A percentile compares a stretch with the other conserved stretches of the same genome.
Conservation (phyloP, 2,888 invertebrate genomes). For the Leptinotarsa juncta region DNA sequence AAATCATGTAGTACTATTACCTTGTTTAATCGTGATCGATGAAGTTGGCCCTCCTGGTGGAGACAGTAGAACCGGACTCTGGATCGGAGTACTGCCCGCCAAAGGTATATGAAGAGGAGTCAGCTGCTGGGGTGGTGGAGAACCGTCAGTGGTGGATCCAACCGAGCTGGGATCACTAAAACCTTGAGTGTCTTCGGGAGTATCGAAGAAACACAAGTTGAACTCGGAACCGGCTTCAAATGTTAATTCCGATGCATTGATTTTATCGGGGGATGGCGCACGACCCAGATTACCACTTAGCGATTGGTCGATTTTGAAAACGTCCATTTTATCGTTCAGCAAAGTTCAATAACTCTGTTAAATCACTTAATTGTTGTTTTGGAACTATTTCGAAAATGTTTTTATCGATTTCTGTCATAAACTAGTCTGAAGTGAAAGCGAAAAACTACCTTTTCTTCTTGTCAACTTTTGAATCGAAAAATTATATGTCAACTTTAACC, state of each 20-base stretch:
- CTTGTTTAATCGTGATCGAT: conserved; percentile 61
- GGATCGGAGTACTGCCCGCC: conserved; percentile 56
- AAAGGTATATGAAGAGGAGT: conserved; percentile 56
- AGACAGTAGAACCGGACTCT: conserved; percentile 55
- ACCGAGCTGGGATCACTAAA: conserved; percentile 78
- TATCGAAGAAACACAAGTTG: conserved; percentile 84
- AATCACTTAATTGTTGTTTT: background rate
- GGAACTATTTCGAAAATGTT: background rate
- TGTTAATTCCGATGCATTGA: conserved; percentile 72
- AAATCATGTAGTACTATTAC: conserved; percentile 51
- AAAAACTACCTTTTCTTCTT: too few species aligned
- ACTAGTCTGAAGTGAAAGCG: too few species aligned
- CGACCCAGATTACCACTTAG: conserved; percentile 73
- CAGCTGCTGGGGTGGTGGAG: conserved; percentile 61
- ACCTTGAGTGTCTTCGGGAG: conserved; percentile 75
- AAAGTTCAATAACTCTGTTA: conserved; percentile 30
- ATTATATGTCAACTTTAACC: too few species aligned
- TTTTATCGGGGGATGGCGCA: conserved; percentile 72
- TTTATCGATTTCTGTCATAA: background rate
- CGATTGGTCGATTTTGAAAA: conserved; percentile 76
- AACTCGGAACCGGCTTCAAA: conserved; percentile 83
- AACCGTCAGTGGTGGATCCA: conserved; percentile 68
- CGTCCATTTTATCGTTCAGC: conserved; percentile 71
- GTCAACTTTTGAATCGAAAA: too few species aligned
- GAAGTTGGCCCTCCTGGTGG: conserved; percentile 58